Base-by-base conservation (phyloP, 1,140 invertebrate species). In the Drosophila orena region DNA sequence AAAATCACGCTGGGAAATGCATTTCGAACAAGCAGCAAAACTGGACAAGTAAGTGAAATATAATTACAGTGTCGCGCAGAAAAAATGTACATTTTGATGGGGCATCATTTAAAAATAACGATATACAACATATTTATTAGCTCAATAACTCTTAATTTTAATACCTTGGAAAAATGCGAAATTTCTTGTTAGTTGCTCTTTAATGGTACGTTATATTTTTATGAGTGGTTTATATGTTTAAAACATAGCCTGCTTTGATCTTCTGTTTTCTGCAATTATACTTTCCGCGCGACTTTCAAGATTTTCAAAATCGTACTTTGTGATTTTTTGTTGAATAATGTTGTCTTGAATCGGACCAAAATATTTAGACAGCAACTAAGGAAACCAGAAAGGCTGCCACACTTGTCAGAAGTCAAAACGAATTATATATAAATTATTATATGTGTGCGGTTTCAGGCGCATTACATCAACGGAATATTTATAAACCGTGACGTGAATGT, bases 401-500 rank as follows among this genome's bases (percentile, higher is more conserved):
- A 47, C 49, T 69, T 70, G 68, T 71, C 68, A 71, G 27, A 70
- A 71, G 68, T 71, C 68, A 71, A 70, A 71, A 52, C 35, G 34
- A 71, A 71, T 71, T 71, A 71, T 71, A 42, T 43, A 14, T 22
- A 55, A 37, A 61, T 27, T 50, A n/a, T n/a, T n/a, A n/a, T n/a
- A 34, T 62, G 22, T 44, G 53, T 59, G 24, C 27, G 50, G 49
- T 69, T 38, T 57, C 27, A 55, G 78, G 17, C 57, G 65, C 74
- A 81, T 88, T 86, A 88, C 81, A 86, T 81, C 74, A 86, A 88
- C 78, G 52, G 83, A 88, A 88, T 88, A 88, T 88, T 88, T 83
- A 88, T 86, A 88, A 88, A 83, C 64, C 74, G 71, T 88, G 83
- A 88, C 84, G 83, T 73, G 61, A 56, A 72, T 54, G 53, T 57